Evolutionary conservation across 2,888 invertebrate species (phyloP).

Genomic region (Dynastes maya): DNA sequence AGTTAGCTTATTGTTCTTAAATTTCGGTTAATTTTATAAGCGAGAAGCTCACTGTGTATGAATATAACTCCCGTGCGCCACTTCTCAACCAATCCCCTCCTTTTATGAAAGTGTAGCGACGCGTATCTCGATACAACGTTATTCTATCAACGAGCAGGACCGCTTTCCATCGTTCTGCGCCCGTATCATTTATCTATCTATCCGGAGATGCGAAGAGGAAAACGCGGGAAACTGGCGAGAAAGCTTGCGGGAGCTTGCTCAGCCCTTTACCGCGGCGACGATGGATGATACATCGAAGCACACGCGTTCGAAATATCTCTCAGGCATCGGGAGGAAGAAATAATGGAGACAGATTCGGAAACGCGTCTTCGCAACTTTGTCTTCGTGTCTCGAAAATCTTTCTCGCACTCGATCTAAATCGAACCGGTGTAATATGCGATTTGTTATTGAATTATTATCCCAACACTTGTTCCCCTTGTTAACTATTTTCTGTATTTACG

Average conservation of each 20-base stretch:
- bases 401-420: too few relatives aligned
- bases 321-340: neutral
- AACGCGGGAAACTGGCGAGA: neutral
- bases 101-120: constrained; percentile 13
- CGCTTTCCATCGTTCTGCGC: neutral
- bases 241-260: too few relatives aligned
- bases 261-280: neutral
- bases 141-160: constrained; percentile 1
- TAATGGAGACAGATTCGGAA: too few relatives aligned
- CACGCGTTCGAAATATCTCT: constrained; percentile 15
- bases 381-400: too few relatives aligned
- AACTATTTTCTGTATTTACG: too few relatives aligned
- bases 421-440: too few relatives aligned
- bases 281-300: constrained; percentile 25
- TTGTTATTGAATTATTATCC: too few relatives aligned
- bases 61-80: neutral
- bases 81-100: neutral
- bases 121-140: constrained; percentile 25
- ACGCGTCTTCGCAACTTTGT: too few relatives aligned
- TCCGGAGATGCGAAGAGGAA: neutral
- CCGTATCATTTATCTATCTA: constrained; percentile 18
- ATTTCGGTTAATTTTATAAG: neutral
- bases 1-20: constrained; percentile 14
- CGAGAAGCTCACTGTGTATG: neutral
- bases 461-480: too few relatives aligned